Base-by-base conservation (phyloP, 2,888 invertebrate species). In the Ceramica pisi region DNA sequence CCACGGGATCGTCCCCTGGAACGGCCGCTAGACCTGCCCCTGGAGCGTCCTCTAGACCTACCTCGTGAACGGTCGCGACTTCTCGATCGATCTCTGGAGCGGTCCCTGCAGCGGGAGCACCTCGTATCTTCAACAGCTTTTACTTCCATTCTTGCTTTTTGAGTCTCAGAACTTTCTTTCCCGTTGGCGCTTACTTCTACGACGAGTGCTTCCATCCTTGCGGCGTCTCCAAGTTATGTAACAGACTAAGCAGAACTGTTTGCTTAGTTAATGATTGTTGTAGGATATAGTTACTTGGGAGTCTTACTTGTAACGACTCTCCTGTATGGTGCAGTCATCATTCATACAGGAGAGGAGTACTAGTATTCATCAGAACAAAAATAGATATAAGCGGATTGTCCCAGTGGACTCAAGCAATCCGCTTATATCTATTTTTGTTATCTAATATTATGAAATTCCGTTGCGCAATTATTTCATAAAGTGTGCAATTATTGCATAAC, bases 21-120 rank as follows among this genome's bases (percentile, higher is more conserved):
- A 8, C 53, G 67, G 0, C 71, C 68, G 31, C 75, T 31, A 31
- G 31, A 31, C 6, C 31, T 31, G 31, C 31, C 31, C 6, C 31
- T 31, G 5, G 31, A 31, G n/a, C n/a, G 63, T 4, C 60, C 38
- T 3, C 72, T 41, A 16, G 78, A 72, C 8, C 48, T 75, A 23
- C 35, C 65, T 16, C 73, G 46, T 14, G 71, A 81, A 0, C 21
- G 64, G 7, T 59, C 31, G 9, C 75, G 61, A 10, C 51, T 60
- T 56, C 62, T 51, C 19, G 77, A 75, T 2, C 61, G 67, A 19
- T 70, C 46, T 9, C 76, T 74, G 7, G 86, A 84, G 53, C 67
- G 71, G 41, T 67, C 80, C 35, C 76, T 70, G 9, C 82, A 85
- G 57, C 78, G 71, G 12, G 82, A 86, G 19, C 31, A 62, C n/a